Base-by-base conservation (phyloP, 1,140 invertebrate genomes). In the Cyrtorhinus lividipennis region DNA sequence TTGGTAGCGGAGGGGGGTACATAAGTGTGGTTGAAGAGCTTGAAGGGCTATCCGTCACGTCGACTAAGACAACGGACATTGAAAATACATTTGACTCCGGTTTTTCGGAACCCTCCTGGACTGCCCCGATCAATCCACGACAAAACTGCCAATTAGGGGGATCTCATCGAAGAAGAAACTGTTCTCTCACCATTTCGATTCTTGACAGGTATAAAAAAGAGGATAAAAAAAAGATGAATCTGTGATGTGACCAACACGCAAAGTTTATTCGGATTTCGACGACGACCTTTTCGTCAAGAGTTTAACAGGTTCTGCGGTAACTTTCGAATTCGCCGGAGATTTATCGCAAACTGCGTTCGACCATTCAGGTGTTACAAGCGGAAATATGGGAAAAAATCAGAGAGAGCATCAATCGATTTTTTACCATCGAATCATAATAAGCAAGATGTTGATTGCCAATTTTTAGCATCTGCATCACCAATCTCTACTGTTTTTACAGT, bases 141-240 rank as follows among this genome's bases (percentile, higher is more conserved):
- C 48, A 53, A 53, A 53, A 53, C 48, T 53, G 48, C 48, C 48
- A 53, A 53, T 53, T 53, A 53, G 48, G 20, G 48, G 20, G 48
- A 3, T 44, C n/a, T 44, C 8, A 38, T 38, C 5, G 30, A 15
- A 38, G 30, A 38, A 38, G 30, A 15, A 38, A 5, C 15, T 38
- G 5, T 38, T 38, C 30, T 38, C n/a, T 38, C 30, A 8, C 15
- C 30, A 8, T 38, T 38, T 38, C 30, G n/a, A n/a, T n/a, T n/a
- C 30, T 38, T 38, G 30, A 38, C 30, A 15, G 15, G 30, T 38
- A 15, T 5, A 38, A 38, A 15, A 38, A 15, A n/a, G n/a, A n/a
- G n/a, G n/a, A n/a, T n/a, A n/a, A 38, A 38, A 38, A 38, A 38
- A 38, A 38, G 30, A 38, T 15, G 30, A 38, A 38, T 38, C 30